These are phyloP conservation scores for Alca torda DNA, from an alignment of 2,797 vertebrate species.

Conservation along the genomic window DNA sequence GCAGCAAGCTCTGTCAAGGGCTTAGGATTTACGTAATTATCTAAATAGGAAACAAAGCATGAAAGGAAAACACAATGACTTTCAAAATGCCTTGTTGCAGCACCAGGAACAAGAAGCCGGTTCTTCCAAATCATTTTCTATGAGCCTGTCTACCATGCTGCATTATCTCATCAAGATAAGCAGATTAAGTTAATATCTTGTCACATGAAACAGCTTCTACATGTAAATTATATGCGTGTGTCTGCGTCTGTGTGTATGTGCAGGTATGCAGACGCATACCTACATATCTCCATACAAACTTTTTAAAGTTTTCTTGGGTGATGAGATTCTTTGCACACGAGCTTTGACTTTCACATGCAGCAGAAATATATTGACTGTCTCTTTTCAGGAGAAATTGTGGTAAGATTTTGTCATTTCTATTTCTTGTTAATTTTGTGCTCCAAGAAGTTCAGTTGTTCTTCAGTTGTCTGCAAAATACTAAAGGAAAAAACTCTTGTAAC, in stretches of 20 bases:
- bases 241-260: not conserved
- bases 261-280: not conserved
- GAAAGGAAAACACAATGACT: not conserved
- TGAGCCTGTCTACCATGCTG: not conserved
- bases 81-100: not conserved
- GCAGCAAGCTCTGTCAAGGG: not conserved
- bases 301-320: not conserved
- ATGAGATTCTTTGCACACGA: not conserved
- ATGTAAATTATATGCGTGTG: not conserved
- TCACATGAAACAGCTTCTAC: not conserved
- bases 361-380: not conserved
- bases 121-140: not conserved
- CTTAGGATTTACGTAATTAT: not conserved
- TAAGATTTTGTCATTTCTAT: not conserved
- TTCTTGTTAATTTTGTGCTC: not conserved
- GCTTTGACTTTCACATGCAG: not conserved
- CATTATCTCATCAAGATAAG: not conserved
- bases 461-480: not conserved
- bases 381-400: not conserved
- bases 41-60: not conserved
- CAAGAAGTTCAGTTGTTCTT: not conserved
- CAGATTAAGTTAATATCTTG: not conserved
- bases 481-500: not conserved
- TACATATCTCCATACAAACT: accelerated
- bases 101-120: not conserved